These are phyloP conservation scores for Donacobius atricapilla DNA, from an alignment of 2,113 vertebrate species.

Conservation along the genomic window DNA sequence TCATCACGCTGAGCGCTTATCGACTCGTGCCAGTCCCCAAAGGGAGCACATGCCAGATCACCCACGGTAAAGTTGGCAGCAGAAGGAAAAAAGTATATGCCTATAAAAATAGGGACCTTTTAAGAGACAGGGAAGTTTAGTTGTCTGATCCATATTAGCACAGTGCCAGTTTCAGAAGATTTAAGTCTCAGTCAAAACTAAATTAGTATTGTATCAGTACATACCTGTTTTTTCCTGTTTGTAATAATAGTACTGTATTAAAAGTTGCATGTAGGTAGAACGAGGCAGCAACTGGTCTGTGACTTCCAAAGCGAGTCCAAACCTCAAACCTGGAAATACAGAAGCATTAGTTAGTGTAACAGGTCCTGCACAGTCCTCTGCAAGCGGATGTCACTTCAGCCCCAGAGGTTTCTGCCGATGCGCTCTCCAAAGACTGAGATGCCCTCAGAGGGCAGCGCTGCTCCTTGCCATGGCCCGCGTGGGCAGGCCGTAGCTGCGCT, in stretches of 20 bases:
- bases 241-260: not conserved
- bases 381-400: not conserved
- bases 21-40: not conserved
- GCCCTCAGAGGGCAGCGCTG: not conserved
- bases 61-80: not conserved
- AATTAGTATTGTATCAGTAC: not conserved
- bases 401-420: not conserved
- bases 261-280: not conserved
- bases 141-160: not conserved
- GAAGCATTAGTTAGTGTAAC: fast-evolving
- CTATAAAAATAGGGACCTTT: not conserved
- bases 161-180: not conserved
- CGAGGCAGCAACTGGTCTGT: not conserved
- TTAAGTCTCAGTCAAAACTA: not conserved
- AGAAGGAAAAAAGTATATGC: not conserved
- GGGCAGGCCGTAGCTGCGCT: not conserved
- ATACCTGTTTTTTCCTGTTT: not conserved
- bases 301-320: not conserved
- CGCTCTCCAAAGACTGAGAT: fast-evolving
- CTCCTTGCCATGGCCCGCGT: fast-evolving
- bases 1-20: not conserved
- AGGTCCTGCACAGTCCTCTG: not conserved
- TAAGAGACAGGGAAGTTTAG: not conserved
- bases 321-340: not conserved
- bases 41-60: not conserved